Evolutionary conservation across 23 tunicate species (phyloP).

Genomic region (Clavelina lepadiformis): DNA sequence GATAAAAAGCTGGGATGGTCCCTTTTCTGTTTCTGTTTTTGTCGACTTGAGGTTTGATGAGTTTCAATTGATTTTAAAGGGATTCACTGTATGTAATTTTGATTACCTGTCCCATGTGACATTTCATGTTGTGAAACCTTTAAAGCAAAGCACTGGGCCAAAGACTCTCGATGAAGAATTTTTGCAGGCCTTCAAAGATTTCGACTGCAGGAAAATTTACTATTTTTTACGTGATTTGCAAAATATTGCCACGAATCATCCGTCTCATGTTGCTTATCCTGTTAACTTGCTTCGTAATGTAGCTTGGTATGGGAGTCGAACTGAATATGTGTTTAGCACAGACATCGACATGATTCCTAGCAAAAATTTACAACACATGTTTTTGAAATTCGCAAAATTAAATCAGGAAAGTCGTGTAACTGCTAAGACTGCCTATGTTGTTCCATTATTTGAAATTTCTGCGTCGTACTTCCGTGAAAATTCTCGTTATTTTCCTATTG

Average conservation of each 20-base stretch:
- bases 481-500: constrained; percentile 7
- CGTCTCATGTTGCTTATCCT: constrained; percentile 14
- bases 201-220: constrained; percentile 27
- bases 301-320: constrained; percentile 15
- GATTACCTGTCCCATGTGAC: background rate
- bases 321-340: background rate
- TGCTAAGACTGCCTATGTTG: constrained; percentile 20
- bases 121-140: constrained; percentile 38
- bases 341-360: constrained; percentile 49
- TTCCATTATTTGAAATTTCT: constrained; percentile 43
- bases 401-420: background rate
- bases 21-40: constrained; percentile 48
- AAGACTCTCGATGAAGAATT: constrained; percentile 1
- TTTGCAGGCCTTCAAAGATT: background rate
- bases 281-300: constrained; percentile 48
- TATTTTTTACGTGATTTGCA: constrained; percentile 1
- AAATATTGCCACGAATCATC: constrained; percentile 19
- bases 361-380: background rate
- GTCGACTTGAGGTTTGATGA: constrained; percentile 23
- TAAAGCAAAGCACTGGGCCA: background rate
- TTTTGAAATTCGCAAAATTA: background rate
- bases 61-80: constrained; percentile 13
- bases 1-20: constrained; percentile 30
- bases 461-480: background rate
- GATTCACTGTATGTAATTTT: constrained; percentile 18